A percentile compares a stretch with the other conserved stretches of the same genome.
Evolutionary conservation across 37 sponge, comb jelly and placozoan genomes (phyloP).

Genomic region (Petrosia ficiformis): DNA sequence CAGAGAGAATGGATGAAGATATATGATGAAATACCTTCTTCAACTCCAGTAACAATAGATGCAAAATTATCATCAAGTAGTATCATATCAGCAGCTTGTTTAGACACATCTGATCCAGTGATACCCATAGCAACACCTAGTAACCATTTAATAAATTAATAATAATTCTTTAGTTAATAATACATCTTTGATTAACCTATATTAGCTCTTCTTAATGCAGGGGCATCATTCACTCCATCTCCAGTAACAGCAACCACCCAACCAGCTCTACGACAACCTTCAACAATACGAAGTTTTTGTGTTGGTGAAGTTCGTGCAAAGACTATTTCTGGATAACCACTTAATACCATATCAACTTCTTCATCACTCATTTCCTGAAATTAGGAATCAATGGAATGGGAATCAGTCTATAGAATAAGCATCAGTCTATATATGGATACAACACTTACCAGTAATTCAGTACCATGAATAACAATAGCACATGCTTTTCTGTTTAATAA

Average conservation of each 20-base stretch:
- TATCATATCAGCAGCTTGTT: constrained; percentile 99
- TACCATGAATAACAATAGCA: neutral
- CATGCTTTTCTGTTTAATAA: neutral
- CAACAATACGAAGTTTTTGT: constrained; percentile 97
- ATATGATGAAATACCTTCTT: constrained; percentile 67
- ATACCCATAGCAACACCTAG: constrained; percentile 99
- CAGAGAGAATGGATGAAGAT: neutral
- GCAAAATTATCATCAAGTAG: constrained; percentile 99
- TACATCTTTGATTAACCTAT: constrained; percentile 65
- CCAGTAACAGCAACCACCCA: constrained; percentile 98
- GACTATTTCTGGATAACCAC: constrained; percentile 80
- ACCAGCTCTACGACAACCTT: constrained; percentile 92
- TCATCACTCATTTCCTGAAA: constrained; percentile 75
- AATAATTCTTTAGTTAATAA: neutral
- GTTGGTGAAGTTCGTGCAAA: constrained; percentile 99
- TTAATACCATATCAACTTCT: constrained; percentile 73
- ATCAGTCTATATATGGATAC: neutral
- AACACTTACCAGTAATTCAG: neutral
- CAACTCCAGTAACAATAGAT: constrained; percentile 97
- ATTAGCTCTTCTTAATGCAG: constrained; percentile 96
- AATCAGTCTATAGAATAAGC: neutral
- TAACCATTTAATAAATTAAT: neutral
- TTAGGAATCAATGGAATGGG: neutral
- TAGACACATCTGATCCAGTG: constrained; percentile 97
- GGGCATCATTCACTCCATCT: constrained; percentile 99